Evolutionary conservation across 1,140 invertebrate species (phyloP).

Genomic region (Bathynomus jamesi): DNA sequence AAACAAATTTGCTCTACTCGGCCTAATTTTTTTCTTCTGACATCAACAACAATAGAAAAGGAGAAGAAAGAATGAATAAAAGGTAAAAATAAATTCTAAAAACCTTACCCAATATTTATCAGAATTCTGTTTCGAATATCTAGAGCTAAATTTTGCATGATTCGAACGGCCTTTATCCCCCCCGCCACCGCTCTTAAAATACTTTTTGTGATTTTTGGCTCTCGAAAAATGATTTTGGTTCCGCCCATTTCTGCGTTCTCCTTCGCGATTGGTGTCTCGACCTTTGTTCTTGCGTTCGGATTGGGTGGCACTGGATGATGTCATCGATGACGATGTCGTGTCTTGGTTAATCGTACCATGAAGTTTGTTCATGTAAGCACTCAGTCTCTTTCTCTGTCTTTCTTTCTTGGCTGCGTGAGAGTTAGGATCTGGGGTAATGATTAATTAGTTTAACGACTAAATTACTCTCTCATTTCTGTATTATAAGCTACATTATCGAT

Average conservation of each 20-base stretch:
- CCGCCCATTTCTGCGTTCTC: not conserved
- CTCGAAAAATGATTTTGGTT: not conserved
- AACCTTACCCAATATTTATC: not conserved
- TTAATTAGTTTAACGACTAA: not conserved
- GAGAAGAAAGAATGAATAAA: too few relatives aligned
- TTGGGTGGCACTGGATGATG: not conserved
- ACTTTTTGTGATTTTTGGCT: not conserved
- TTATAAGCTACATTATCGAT: not conserved
- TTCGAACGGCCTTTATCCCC: not conserved
- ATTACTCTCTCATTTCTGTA: not conserved
- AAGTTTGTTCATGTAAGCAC: conserved; percentile 57
- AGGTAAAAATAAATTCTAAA: too few relatives aligned
- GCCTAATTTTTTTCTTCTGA: too few relatives aligned
- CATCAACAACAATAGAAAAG: too few relatives aligned
- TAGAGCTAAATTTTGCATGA: not conserved
- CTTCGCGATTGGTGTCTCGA: not conserved
- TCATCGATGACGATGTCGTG: not conserved
- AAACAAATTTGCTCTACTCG: too few relatives aligned
- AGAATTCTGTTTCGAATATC: not conserved
- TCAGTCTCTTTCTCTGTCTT: conserved; percentile 48
- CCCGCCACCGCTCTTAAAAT: not conserved
- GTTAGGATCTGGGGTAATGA: conserved; percentile 16
- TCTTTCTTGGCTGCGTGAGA: conserved; percentile 35
- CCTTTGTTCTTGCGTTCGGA: not conserved
- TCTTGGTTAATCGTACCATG: conserved; percentile 49